Evolutionary conservation across 1,140 invertebrate genomes (phyloP).

Genomic region (Fopius arisanus): DNA sequence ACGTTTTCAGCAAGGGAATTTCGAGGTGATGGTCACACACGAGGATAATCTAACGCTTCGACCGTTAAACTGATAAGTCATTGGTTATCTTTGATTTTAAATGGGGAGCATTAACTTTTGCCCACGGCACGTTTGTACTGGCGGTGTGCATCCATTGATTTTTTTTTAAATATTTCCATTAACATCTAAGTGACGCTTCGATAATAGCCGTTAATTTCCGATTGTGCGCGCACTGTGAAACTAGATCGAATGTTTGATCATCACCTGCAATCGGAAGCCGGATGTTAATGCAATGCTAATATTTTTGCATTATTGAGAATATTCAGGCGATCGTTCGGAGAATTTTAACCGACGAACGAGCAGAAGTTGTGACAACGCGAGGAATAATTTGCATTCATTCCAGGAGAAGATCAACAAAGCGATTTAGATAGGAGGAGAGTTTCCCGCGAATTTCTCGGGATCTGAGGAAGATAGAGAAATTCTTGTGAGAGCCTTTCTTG

Average conservation of each 20-base stretch:
- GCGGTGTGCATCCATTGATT: not conserved
- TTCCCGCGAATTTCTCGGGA: too few relatives aligned
- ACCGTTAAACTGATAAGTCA: not conserved
- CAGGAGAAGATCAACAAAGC: too few relatives aligned
- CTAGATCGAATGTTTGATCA: not conserved
- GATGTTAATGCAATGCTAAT: not conserved
- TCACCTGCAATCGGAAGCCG: not conserved
- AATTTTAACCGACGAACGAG: not conserved
- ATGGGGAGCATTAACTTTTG: not conserved
- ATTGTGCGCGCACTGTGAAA: not conserved
- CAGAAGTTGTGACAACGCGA: not conserved
- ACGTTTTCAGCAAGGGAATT: not conserved
- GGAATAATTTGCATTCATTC: too few relatives aligned
- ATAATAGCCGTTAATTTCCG: not conserved
- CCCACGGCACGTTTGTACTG: not conserved
- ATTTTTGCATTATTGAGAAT: not conserved
- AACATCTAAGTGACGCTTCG: not conserved
- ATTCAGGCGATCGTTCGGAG: not conserved
- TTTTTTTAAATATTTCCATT: not conserved
- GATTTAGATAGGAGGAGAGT: too few relatives aligned
- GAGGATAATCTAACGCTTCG: not conserved
- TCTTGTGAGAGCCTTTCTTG: too few relatives aligned
- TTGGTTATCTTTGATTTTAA: slow-evolving; percentile 12
- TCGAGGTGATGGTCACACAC: not conserved
- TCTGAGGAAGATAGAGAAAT: too few relatives aligned